Evolutionary conservation across 2,113 vertebrate species (phyloP).

Genomic region (Aptenodytes patagonicus): DNA sequence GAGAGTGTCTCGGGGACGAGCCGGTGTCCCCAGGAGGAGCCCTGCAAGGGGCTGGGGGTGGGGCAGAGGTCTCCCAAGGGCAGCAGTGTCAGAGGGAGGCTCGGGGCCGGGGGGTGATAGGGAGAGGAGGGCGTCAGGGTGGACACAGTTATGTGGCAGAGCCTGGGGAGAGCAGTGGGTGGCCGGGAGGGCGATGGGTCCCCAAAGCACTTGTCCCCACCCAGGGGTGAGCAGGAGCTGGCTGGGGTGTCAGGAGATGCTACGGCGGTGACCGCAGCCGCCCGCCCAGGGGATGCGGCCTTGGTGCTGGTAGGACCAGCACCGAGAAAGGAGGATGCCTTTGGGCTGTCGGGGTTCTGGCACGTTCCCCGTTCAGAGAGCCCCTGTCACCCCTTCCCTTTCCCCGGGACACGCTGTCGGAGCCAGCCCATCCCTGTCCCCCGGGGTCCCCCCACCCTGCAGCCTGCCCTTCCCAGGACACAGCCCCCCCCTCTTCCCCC

Average conservation of each 20-base stretch:
- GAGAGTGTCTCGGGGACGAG: neutral
- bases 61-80: neutral
- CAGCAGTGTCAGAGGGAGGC: neutral
- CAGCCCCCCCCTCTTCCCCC: neutral
- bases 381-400: neutral
- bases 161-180: neutral
- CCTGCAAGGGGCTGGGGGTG: neutral
- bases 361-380: accelerated
- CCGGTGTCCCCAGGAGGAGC: accelerated
- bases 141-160: neutral
- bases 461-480: neutral
- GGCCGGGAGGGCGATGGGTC: neutral
- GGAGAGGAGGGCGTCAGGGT: neutral
- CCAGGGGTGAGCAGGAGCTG: neutral
- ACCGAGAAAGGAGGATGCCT: accelerated
- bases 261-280: neutral
- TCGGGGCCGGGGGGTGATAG: too few relatives aligned
- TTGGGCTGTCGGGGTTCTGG: neutral
- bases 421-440: neutral
- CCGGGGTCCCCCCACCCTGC: neutral
- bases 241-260: neutral
- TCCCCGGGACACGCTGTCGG: accelerated
- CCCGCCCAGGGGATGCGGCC: neutral
- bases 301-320: neutral
- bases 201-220: neutral